phyloP scores from a whole-genome alignment of 37 sponge, comb jelly and placozoan genomes.

The Ephydatia muelleri region DNA sequence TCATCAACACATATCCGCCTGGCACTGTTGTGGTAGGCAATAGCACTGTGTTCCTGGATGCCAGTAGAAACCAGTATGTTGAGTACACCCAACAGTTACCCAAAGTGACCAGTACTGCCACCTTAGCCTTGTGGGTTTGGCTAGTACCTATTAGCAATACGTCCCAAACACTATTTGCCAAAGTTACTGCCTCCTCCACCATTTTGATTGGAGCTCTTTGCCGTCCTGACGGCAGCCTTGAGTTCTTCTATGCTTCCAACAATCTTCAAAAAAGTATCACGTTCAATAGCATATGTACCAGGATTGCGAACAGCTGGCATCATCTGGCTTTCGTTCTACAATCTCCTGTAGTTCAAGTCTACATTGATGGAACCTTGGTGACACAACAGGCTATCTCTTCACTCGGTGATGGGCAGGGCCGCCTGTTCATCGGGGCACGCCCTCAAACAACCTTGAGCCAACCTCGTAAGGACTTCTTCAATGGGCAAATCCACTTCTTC shows the following conservation, averaged over 20 bases:
- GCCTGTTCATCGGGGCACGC: conserved; percentile 53
- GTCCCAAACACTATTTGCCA: conserved; percentile 35
- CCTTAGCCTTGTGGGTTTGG: conserved; percentile 69
- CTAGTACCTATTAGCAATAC: background rate
- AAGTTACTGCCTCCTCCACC: conserved; percentile 15
- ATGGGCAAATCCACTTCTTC: conserved; percentile 56
- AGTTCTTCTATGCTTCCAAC: conserved; percentile 35
- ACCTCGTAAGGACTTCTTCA: conserved; percentile 60
- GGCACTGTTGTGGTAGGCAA: background rate
- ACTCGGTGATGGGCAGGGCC: conserved; percentile 30
- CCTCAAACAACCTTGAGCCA: background rate
- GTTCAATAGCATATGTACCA: conserved; percentile 32
- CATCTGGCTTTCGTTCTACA: conserved; percentile 55
- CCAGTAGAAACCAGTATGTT: conserved; percentile 24
- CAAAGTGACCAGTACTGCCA: background rate
- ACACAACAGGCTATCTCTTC: background rate
- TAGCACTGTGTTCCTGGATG: conserved; percentile 31
- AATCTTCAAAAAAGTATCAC: conserved; percentile 11
- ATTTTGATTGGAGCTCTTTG: conserved; percentile 27
- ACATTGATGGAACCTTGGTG: conserved; percentile 47
- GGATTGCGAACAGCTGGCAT: conserved; percentile 58
- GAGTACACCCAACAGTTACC: background rate
- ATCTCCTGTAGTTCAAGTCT: conserved; percentile 19
- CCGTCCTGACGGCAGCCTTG: conserved; percentile 25
- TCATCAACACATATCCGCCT: background rate